A percentile compares a stretch with the other conserved stretches of the same genome.
phyloP scores from a whole-genome alignment of 2,888 invertebrate species.

The Gerosis bhagava region DNA sequence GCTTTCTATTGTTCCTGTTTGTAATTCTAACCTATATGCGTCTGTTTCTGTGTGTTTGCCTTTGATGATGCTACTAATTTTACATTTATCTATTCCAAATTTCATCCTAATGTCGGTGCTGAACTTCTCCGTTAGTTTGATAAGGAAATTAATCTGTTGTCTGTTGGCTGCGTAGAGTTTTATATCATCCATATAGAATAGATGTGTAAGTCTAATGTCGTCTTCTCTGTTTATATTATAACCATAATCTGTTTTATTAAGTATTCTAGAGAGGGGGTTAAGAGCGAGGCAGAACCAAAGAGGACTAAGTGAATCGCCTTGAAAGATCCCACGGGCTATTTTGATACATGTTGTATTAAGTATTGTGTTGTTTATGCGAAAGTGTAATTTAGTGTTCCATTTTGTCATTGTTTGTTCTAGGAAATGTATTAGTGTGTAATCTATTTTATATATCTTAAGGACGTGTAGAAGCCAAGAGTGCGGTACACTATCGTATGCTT shows the following conservation, averaged over 20 bases:
- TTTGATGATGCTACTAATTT: slow-evolving; percentile 21
- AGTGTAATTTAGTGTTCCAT: slow-evolving; percentile 25
- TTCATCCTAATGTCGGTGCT: slow-evolving; percentile 24
- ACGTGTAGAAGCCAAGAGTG: slow-evolving; percentile 26
- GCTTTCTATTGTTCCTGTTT: not conserved
- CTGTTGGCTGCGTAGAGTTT: slow-evolving; percentile 19
- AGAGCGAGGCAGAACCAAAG: no score
- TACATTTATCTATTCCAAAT: slow-evolving; percentile 27
- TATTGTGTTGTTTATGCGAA: not conserved
- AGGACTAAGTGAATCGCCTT: no score
- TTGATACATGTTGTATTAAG: not conserved
- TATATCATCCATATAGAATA: slow-evolving; percentile 19
- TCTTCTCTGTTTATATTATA: slow-evolving; percentile 14
- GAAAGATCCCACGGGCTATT: slow-evolving; percentile 15
- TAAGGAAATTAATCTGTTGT: slow-evolving; percentile 5
- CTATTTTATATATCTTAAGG: slow-evolving; percentile 27
- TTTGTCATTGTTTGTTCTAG: slow-evolving; percentile 17
- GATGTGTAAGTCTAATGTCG: slow-evolving; percentile 7
- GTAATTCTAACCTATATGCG: not conserved
- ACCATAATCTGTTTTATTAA: slow-evolving; percentile 14
- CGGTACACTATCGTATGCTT: no score
- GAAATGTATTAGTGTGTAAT: slow-evolving; percentile 22
- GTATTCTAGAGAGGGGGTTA: slow-evolving; percentile 13
- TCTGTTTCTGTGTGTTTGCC: slow-evolving; percentile 5
- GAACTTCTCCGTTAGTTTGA: slow-evolving; percentile 11